Conservation (phyloP, 2,888 invertebrate genomes). For the Sceliomorpha sp. region DNA sequence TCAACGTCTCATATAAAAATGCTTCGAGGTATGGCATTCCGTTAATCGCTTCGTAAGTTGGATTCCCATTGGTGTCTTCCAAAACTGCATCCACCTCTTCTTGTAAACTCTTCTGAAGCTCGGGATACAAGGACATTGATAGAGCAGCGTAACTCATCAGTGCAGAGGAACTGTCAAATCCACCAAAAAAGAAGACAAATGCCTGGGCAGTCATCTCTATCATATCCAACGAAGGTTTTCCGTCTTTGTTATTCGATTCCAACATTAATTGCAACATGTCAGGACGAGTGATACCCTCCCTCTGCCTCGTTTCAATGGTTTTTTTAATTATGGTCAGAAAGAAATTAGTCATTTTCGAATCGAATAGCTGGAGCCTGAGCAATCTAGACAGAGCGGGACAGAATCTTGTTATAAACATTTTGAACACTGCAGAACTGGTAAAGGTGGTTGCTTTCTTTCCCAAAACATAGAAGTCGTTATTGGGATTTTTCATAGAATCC, state of each 20-base stretch:
- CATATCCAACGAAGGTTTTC: conserved; percentile 40
- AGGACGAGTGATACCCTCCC: conserved; percentile 74
- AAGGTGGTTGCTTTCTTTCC: conserved; percentile 57
- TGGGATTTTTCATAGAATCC: conserved; percentile 65
- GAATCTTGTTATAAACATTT: conserved; percentile 42
- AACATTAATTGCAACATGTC: conserved; percentile 83
- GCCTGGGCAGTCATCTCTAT: conserved; percentile 81
- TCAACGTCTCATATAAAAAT: conserved; percentile 64
- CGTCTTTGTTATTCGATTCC: conserved; percentile 81
- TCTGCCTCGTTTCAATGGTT: conserved; percentile 60
- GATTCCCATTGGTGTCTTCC: conserved; percentile 34
- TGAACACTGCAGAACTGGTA: conserved; percentile 26
- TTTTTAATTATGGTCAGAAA: conserved; percentile 55
- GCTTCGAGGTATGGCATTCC: conserved; percentile 68
- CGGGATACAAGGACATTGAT: conserved; percentile 61
- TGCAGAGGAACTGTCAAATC: conserved; percentile 67
- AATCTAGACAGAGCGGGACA: conserved; percentile 16
- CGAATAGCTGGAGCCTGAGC: conserved; percentile 1
- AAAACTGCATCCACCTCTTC: conserved; percentile 67
- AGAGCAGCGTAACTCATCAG: conserved; percentile 64
- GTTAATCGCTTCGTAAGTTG: conserved; percentile 64
- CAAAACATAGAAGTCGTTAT: conserved; percentile 67
- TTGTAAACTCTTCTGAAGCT: conserved; percentile 64
- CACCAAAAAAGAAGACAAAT: conserved; percentile 71
- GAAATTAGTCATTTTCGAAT: conserved; percentile 32